phyloP scores from a whole-genome alignment of 2,113 vertebrate genomes.

The Cyanoramphus novaezelandiae region DNA sequence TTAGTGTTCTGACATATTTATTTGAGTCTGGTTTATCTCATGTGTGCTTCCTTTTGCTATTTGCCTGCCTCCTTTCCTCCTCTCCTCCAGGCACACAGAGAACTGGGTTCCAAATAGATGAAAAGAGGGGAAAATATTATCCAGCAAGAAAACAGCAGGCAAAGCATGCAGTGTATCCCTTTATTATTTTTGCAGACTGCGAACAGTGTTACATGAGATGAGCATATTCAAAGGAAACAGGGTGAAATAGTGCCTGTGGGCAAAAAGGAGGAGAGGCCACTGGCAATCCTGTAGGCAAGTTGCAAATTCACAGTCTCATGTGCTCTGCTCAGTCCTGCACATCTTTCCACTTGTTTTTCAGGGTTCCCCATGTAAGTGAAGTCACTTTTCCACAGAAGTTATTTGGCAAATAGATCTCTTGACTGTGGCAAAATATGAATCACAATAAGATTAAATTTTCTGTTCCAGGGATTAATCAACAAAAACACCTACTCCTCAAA shows the following conservation, averaged over 20 bases:
- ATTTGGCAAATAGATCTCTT: neutral
- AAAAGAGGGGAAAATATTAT: neutral
- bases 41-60: neutral
- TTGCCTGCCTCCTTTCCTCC: neutral
- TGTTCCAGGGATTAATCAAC: neutral
- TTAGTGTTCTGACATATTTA: neutral
- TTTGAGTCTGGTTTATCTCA: neutral
- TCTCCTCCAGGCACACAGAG: neutral
- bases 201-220: neutral
- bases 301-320: neutral
- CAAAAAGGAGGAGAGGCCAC: neutral
- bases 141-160: neutral
- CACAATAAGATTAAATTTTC: neutral
- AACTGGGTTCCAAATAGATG: neutral
- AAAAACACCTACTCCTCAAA: neutral
- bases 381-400: neutral
- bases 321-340: neutral
- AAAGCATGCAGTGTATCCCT: neutral
- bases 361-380: neutral
- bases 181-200: neutral
- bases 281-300: neutral
- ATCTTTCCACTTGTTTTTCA: neutral
- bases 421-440: neutral
- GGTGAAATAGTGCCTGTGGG: neutral
- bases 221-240: neutral